These are phyloP conservation scores for Oxyteleia sp. DNA, from an alignment of 2,888 invertebrate species.

Conservation along the genomic window DNA sequence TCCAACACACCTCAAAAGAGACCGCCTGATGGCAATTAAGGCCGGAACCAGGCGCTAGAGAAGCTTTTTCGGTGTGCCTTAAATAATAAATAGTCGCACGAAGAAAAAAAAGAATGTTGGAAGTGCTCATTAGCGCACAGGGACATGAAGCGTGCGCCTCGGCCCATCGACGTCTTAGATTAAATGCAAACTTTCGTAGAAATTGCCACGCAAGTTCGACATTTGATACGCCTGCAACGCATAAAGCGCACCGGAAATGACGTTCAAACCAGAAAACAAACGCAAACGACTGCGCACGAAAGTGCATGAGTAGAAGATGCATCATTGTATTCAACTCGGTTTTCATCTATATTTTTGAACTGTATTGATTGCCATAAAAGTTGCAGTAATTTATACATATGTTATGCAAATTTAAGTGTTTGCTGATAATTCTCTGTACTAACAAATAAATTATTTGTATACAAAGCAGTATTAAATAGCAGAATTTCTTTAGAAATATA, in stretches of 20 bases:
- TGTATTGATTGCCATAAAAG: conserved; percentile 7
- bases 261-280: conserved; percentile 67
- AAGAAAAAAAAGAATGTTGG: conserved; percentile 70
- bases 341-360: conserved; percentile 39
- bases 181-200: conserved; percentile 81
- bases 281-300: conserved; percentile 60
- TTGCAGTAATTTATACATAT: not conserved
- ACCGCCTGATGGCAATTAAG: conserved; percentile 82
- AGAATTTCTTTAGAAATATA: no score
- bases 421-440: no score
- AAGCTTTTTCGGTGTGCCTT: conserved; percentile 79
- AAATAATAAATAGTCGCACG: conserved; percentile 82
- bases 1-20: conserved; percentile 72
- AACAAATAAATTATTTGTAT: no score
- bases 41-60: conserved; percentile 78
- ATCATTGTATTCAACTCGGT: conserved; percentile 46
- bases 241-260: conserved; percentile 71
- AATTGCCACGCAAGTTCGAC: conserved; percentile 76
- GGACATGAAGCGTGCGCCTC: conserved; percentile 67
- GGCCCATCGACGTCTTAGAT: conserved; percentile 81
- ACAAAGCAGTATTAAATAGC: no score
- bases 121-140: conserved; percentile 78
- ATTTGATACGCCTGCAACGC: conserved; percentile 67
- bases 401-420: no score
- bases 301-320: conserved; percentile 31